phyloP scores from a whole-genome alignment of 2,797 vertebrate genomes.

The Morelia viridis region DNA sequence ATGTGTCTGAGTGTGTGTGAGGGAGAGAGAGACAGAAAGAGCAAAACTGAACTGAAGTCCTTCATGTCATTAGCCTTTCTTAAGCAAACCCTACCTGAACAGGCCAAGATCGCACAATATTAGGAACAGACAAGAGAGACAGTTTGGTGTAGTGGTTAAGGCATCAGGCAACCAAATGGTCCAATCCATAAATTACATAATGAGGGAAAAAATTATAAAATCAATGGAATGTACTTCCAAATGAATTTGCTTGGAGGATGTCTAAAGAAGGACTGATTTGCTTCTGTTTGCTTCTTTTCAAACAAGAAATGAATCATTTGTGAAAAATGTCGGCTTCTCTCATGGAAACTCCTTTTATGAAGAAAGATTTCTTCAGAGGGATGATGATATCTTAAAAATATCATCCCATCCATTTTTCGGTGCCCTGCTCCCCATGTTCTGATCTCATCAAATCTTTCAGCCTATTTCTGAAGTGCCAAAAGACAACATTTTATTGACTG shows the following conservation, averaged over 20 bases:
- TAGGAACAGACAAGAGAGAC: not conserved
- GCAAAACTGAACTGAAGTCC: not conserved
- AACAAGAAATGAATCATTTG: not conserved
- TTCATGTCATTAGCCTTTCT: not conserved
- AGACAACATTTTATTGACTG: not conserved
- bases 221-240: not conserved
- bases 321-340: not conserved
- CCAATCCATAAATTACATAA: not conserved
- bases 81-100: not conserved
- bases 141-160: not conserved
- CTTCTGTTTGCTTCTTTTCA: not conserved
- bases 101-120: not conserved
- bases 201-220: not conserved
- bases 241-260: not conserved
- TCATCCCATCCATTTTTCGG: not conserved
- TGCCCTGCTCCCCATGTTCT: not conserved
- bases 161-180: not conserved
- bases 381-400: not conserved
- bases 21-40: not conserved
- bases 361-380: not conserved
- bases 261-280: not conserved
- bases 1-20: not conserved
- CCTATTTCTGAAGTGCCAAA: not conserved
- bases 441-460: not conserved
- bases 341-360: not conserved